Evolutionary conservation across 2,888 invertebrate species (phyloP), one percentile per base, ranked within the genome.

Genomic region (Netelia virgata): DNA sequence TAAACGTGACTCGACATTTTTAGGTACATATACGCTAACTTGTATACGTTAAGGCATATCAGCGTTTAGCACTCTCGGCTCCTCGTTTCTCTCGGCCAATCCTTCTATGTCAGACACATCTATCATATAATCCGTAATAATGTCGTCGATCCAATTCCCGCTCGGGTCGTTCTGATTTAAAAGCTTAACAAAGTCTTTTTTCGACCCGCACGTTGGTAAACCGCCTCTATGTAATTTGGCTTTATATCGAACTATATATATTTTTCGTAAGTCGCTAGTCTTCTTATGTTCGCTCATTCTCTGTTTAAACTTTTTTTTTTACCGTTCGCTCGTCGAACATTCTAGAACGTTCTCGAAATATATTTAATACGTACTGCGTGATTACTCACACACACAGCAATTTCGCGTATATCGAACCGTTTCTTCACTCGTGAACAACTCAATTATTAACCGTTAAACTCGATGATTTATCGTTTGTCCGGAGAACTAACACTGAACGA

Each of bases 141-240:
- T 11, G 14, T 50, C 50, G 11, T 50, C 14, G 11, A 50, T 50
- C 50, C 50, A 50, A 50, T 50, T 50, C 10, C 68, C 76, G 9
- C 41, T 76, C 16, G 76, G 76, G 23, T 76, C 68, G 47, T 43
- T 59, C 16, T 68, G 47, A 53, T 76, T 68, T 36, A 76, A 68
- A 10, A 50, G 43, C 6, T 43, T 50, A 16, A 76, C 68, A 57
- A 76, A 59, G 16, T 68, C 76, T 57, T 76, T 68, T 18, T 76
- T 82, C 9, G 14, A 16, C 14, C 76, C 82, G 16, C 11, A 18
- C 6, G 66, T 72, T 18, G 77, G 61, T 63, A 82, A 72, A 9
- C 28, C 72, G 23, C 77, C 74, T 36, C 63, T 69, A 16, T 63
- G 70, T 47, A 74, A 61, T 53, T 82, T 78, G 9, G 68, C 77